Evolutionary conservation across 2,888 invertebrate species (phyloP).

Genomic region (Liodrosophila aerea): DNA sequence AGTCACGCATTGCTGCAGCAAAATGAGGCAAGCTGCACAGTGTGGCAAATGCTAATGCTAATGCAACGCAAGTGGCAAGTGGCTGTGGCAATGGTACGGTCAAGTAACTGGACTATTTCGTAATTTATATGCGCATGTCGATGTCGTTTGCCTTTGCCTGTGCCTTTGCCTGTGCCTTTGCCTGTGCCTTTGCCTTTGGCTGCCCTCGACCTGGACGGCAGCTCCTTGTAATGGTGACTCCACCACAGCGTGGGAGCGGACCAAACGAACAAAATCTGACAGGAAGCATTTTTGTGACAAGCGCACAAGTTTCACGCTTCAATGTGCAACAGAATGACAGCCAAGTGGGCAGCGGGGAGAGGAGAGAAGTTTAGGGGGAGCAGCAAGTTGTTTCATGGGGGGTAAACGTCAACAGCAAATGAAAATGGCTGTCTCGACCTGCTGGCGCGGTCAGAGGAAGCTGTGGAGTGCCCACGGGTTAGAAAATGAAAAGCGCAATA

Average conservation of each 20-base stretch:
- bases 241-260: slow-evolving; percentile 17
- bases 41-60: slow-evolving; percentile 41
- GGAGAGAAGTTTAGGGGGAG: not conserved
- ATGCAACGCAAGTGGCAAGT: slow-evolving; percentile 39
- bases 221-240: slow-evolving; percentile 16
- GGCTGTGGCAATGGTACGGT: slow-evolving; percentile 38
- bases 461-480: not conserved
- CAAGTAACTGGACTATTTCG: slow-evolving; percentile 58
- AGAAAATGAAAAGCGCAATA: slow-evolving; percentile 57
- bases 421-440: slow-evolving; percentile 48
- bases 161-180: too few relatives aligned
- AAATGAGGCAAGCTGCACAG: slow-evolving; percentile 54
- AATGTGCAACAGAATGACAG: slow-evolving; percentile 67
- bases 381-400: slow-evolving; percentile 19
- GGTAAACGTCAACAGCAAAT: slow-evolving; percentile 47
- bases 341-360: slow-evolving; percentile 1
- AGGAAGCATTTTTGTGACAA: slow-evolving; percentile 81
- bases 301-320: slow-evolving; percentile 80
- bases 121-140: slow-evolving; percentile 61
- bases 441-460: too few relatives aligned
- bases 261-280: slow-evolving; percentile 75
- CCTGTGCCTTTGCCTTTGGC: slow-evolving; percentile 4
- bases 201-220: too few relatives aligned
- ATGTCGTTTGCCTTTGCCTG: slow-evolving; percentile 13
- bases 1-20: not conserved